Base-by-base conservation (phyloP, 2,113 vertebrate genomes). In the Lagopus leucura region DNA sequence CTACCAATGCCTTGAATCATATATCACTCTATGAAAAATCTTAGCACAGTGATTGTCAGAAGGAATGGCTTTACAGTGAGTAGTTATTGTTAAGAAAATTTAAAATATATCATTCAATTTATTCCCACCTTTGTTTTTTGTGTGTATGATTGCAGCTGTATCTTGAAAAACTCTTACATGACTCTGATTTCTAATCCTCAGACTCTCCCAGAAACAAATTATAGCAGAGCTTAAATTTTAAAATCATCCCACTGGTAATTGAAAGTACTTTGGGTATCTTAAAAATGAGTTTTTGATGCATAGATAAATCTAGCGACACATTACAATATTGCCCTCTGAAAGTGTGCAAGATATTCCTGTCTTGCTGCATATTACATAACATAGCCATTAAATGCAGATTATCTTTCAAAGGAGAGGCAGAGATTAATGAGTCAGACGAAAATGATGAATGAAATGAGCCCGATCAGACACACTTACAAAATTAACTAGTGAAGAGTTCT, bases 341-440 rank as follows among this genome's bases (percentile, higher is more conserved):
- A 96, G 67, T 48, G 27, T 93, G 69, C 54, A 58, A 90, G 67
- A 87, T 88, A 95, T 85, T 94, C 70, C 88, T 95, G 48, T 13
- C 73, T 97, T 97, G 84, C 78, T 97, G 93, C 92, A 94, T 96
- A 93, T 97, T 97, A 93, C 58, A 96, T 96, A 97, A 97, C 78
- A 74, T 81, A 88, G 65, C 88, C 88, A 95, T 96, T 97, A 97
- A 97, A 97, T 84, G 92, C 65, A 94, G 92, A 97, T 97, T 97
- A 96, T 97, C 92, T 97, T 97, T 96, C 87, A 86, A 96, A 96
- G 78, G 64, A 86, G 88, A 97, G 91, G 90, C 95, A 97, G 93
- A 97, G 96, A 98, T 96, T 97, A 98, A 97, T 98, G 97, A 96
- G 76, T 94, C 96, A 97, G 97, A 97, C 14, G 47, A 94, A 94